Evolutionary conservation across 2,797 vertebrate species (phyloP), one percentile per base, ranked within the genome.

Genomic region (Toxotes lorentzi): DNA sequence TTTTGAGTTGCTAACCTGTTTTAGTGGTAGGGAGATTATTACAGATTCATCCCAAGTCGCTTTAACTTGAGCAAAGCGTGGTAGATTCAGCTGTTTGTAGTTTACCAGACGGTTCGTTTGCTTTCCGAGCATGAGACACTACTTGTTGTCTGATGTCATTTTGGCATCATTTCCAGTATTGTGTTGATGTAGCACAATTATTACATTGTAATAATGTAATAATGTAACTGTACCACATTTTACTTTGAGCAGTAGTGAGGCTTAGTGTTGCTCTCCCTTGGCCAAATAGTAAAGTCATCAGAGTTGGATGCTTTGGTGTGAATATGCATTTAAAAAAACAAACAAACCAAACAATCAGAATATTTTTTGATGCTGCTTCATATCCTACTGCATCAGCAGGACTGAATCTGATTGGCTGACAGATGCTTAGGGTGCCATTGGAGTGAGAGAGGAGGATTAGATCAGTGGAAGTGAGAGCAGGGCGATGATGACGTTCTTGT

Each of bases 401-500:
- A 34, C 68, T 61, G 51, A 59, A 24, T 66, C 40, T 57, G 65
- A 65, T 70, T 58, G 60, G 54, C 61, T 81, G 47, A 50, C 41
- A 24, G 40, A 41, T 59, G 43, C 62, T 63, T 19, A 7, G 4
- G 12, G 27, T 41, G 57, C 45, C 50, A 35, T 58, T 61, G 48
- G 40, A 54, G 30, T 16, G 58, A 82, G 62, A 67, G 60, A 21
- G 54, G 14, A 76, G 54, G 59, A 83, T 61, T 38, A 73, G 82
- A 76, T 80, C 61, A 58, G 51, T 73, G 41, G 30, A 62, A 74
- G 61, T 62, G 47, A 69, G 78, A 80, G 66, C 72, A 58, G 66
- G 48, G 59, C 76, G 74, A 66, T 23, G 60, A 86, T 87, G 87
- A 89, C 48, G 51, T 47, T 74, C 62, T 81, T 90, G 75, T 84